A percentile compares a stretch with the other conserved stretches of the same genome.
Evolutionary conservation across 2,113 vertebrate genomes (phyloP).

Genomic region (Toxotes jaculatrix): DNA sequence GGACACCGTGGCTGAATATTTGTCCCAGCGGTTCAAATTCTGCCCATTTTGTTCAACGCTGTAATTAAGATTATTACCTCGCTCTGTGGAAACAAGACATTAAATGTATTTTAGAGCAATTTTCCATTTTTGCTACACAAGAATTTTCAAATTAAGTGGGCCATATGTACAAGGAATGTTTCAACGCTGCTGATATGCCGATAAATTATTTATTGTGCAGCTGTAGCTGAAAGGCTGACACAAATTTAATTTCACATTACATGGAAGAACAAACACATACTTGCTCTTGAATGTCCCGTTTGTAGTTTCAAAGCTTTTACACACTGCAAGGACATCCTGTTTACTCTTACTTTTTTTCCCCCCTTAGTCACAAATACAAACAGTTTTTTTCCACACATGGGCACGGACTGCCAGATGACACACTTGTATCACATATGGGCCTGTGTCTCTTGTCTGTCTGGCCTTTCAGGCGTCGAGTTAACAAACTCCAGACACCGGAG

Average conservation of each 20-base stretch:
- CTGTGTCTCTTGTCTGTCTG: slow-evolving; percentile 10
- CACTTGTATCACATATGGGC: slow-evolving; percentile 19
- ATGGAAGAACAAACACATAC: neutral
- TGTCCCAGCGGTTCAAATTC: neutral
- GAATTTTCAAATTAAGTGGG: slow-evolving; percentile 28
- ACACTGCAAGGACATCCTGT: neutral
- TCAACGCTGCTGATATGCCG: slow-evolving; percentile 28
- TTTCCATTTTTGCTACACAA: neutral
- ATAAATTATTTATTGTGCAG: slow-evolving; percentile 50
- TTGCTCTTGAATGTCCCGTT: neutral
- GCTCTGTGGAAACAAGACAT: neutral
- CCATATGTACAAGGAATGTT: slow-evolving; percentile 5
- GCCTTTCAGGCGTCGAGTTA: slow-evolving; percentile 20
- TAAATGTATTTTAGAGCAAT: neutral
- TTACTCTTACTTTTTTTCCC: neutral
- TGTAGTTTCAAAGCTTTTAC: neutral
- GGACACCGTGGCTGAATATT: slow-evolving; percentile 21
- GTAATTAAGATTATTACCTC: neutral
- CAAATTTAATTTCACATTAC: slow-evolving; percentile 22
- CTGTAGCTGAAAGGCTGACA: slow-evolving; percentile 33
- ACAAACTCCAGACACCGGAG: slow-evolving; percentile 44
- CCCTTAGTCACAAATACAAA: neutral
- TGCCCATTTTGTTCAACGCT: slow-evolving; percentile 9
- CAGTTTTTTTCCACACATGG: neutral
- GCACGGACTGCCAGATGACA: slow-evolving; percentile 11